Percentiles rank a stretch among this genome's conserved stretches.
These are phyloP conservation scores for Drosophila peninsularis DNA, from an alignment of 2,888 invertebrate species.

Conservation along the genomic window DNA sequence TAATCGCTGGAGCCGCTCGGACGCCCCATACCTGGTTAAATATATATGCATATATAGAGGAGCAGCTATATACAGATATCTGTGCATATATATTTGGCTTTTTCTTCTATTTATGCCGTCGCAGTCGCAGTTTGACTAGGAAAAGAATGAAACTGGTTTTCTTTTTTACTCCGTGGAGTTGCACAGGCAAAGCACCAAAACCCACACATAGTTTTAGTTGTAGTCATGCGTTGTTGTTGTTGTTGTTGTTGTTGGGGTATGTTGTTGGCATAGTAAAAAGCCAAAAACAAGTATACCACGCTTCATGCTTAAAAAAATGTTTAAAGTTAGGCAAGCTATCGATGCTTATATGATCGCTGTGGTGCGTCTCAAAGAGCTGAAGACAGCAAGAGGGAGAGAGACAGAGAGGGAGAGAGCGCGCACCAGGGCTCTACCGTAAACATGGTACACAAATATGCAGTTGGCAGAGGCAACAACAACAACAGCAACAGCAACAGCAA, in stretches of 20 bases:
- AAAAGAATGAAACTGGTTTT: constrained; percentile 75
- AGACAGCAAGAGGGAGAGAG: background rate
- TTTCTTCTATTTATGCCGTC: constrained; percentile 33
- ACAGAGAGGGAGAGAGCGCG: constrained; percentile 1
- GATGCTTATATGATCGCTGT: constrained; percentile 65
- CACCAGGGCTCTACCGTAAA: constrained; percentile 45
- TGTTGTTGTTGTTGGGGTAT: constrained; percentile 33
- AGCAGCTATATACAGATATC: constrained; percentile 20
- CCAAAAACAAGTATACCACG: constrained; percentile 76
- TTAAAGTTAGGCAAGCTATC: constrained; percentile 73
- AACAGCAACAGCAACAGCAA: constrained; percentile 12
- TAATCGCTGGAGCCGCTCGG: constrained; percentile 66
- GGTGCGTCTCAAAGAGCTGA: constrained; percentile 15
- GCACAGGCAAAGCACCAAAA: constrained; percentile 55
- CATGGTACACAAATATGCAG: constrained; percentile 69
- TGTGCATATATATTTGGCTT: constrained; percentile 11
- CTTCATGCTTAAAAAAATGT: constrained; percentile 70
- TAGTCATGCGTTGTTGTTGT: constrained; percentile 61
- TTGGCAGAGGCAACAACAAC: constrained; percentile 37
- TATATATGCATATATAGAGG: constrained; percentile 4
- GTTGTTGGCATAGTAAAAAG: constrained; percentile 70
- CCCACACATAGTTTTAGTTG: constrained; percentile 75
- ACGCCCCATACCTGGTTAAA: constrained; percentile 53
- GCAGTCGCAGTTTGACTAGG: constrained; percentile 48
- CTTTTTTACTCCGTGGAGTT: constrained; percentile 39